A percentile compares a stretch with the other conserved stretches of the same genome.
Conservation (phyloP, 2,797 vertebrate genomes). For the Fratercula arctica region DNA sequence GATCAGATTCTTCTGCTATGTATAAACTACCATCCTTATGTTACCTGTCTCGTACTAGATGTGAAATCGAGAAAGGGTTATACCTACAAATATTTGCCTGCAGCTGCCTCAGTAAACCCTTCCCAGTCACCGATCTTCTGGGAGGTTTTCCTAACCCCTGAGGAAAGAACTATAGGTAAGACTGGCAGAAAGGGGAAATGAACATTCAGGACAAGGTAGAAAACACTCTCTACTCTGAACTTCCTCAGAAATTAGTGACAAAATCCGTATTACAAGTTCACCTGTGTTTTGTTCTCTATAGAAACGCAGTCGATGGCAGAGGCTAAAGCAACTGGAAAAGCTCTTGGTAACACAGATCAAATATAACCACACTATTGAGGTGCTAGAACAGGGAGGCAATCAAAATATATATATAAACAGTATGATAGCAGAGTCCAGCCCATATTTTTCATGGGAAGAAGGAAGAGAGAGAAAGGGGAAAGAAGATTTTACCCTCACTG, state of each 20-base stretch:
- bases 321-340: background rate
- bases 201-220: background rate
- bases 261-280: background rate
- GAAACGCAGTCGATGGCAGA: background rate
- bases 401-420: background rate
- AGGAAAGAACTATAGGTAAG: background rate
- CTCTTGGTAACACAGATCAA: background rate
- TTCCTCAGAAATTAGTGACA: background rate
- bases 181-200: background rate
- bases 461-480: background rate
- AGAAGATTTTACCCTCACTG: background rate
- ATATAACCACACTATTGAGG: background rate
- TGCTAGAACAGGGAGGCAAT: background rate
- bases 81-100: background rate
- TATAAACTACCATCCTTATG: background rate
- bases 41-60: background rate
- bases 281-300: background rate
- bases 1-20: background rate
- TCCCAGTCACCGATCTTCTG: background rate
- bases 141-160: background rate
- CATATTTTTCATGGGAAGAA: background rate
- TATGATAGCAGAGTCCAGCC: background rate
- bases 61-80: background rate
- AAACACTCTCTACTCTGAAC: background rate
- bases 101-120: background rate